Evolutionary conservation across 2,113 vertebrate species (phyloP), one percentile per base, ranked within the genome.

Genomic region (Amia ocellicauda): DNA sequence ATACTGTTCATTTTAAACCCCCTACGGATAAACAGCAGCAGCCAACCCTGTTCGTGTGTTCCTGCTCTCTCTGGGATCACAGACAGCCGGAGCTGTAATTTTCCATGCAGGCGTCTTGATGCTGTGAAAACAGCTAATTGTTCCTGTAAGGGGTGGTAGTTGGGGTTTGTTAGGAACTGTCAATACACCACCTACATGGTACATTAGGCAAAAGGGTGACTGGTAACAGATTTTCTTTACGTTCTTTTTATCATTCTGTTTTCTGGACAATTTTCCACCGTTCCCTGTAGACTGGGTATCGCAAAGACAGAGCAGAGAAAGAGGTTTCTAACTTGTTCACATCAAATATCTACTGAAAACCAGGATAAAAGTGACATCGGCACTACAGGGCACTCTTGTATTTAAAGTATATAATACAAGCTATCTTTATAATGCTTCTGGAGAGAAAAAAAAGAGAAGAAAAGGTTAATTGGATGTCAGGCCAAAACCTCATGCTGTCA

Each of bases 41-140:
- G 11, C 22, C 51, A 54, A 7, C n/a, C 20, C 13, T 22, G 17
- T 50, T 50, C 47, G 9, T 50, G n/a, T n/a, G n/a, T n/a, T n/a
- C n/a, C n/a, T 50, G 20, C 17, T 17, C 20, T 76, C 76, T 78
- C 74, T 66, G 67, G 63, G 77, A 76, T 80, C 75, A 80, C 73
- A 79, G 74, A 72, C 66, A 79, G 73, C 80, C 78, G 84, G 84
- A 79, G 71, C 77, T 88, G 86, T 77, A 84, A 83, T 87, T 90
- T 90, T 90, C 88, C 88, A 85, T 86, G 78, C 69, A 68, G 72
- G 70, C 67, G 64, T 41, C 45, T 60, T 64, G 75, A 45, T 65
- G 69, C 69, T 76, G 10, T 54, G 10, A 54, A 13, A 10, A n/a
- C n/a, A n/a, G 20, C 24, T 54, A 54, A 54, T 54, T 54, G 51